Evolutionary conservation across 2,888 invertebrate species (phyloP).

Genomic region (Drosophila pseudotakahashii): DNA sequence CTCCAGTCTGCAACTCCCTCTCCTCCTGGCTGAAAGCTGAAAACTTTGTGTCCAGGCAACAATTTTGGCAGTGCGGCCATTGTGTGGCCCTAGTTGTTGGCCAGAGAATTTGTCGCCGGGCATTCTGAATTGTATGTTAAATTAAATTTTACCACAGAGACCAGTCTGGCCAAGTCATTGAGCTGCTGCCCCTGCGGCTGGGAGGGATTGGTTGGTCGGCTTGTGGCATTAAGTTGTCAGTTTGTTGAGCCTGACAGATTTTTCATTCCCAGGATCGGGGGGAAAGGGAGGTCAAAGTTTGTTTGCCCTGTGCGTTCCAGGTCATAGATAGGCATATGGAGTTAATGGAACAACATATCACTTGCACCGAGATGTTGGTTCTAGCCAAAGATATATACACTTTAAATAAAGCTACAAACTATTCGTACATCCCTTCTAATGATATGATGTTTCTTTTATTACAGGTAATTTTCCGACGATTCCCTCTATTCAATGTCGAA

Average conservation of each 20-base stretch:
- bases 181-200: conserved; percentile 19
- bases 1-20: neutral
- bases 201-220: conserved; percentile 30
- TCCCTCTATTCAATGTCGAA: neutral
- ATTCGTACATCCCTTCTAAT: neutral
- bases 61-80: conserved; percentile 51
- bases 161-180: conserved; percentile 56
- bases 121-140: conserved; percentile 77
- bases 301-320: conserved; percentile 13
- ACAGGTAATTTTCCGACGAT: conserved; percentile 54
- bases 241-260: conserved; percentile 76
- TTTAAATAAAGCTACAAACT: neutral
- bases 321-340: conserved; percentile 42
- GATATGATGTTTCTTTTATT: conserved; percentile 27
- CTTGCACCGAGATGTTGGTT: neutral
- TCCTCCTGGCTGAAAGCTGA: conserved; percentile 7
- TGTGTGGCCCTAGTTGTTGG: conserved; percentile 64
- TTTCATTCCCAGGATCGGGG: conserved; percentile 53
- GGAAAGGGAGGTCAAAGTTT: conserved; percentile 5
- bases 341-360: conserved; percentile 30
- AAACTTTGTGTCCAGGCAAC: conserved; percentile 69
- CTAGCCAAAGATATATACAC: too few relatives aligned
- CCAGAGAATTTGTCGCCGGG: conserved; percentile 56
- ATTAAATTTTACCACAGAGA: conserved; percentile 79
- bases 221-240: conserved; percentile 73